Conservation (phyloP, 2,113 vertebrate genomes). For the Corythoichthys haematopterus region DNA sequence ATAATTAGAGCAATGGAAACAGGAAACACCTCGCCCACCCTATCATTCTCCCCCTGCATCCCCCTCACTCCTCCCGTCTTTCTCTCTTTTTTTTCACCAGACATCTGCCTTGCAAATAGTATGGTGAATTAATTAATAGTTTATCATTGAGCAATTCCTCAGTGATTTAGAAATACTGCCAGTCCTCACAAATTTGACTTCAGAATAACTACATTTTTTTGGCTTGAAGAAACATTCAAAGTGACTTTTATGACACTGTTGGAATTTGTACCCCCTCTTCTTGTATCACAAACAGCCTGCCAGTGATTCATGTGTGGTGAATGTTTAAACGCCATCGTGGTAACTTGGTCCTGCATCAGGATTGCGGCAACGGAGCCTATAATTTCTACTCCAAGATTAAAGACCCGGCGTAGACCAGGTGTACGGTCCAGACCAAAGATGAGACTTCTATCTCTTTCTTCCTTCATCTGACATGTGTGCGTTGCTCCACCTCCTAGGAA, state of each 20-base stretch:
- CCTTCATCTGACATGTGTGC: constrained; percentile 24
- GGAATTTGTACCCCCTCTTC: not conserved
- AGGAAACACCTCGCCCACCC: constrained; percentile 75
- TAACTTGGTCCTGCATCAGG: constrained; percentile 34
- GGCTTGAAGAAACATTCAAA: not conserved
- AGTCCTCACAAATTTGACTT: not conserved
- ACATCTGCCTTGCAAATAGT: not conserved
- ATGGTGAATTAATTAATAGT: not conserved
- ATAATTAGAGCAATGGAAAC: constrained; percentile 76
- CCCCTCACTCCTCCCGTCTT: constrained; percentile 11
- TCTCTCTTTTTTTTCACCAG: not conserved
- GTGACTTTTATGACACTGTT: not conserved
- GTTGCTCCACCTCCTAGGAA: constrained; percentile 11
- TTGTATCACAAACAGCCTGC: constrained; percentile 7
- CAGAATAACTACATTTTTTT: not conserved
- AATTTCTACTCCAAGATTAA: constrained; percentile 70
- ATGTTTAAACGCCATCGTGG: constrained; percentile 30
- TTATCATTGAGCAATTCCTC: not conserved
- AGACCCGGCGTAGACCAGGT: constrained; percentile 66
- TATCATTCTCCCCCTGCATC: constrained; percentile 40
- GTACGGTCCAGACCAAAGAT: constrained; percentile 46
- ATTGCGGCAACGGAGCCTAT: constrained; percentile 45
- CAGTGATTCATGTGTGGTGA: constrained; percentile 36
- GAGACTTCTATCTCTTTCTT: constrained; percentile 20
- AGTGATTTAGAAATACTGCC: not conserved